Evolutionary conservation across 2,113 vertebrate genomes (phyloP), one percentile per base, ranked within the genome.

Genomic region (Myocastor coypus): DNA sequence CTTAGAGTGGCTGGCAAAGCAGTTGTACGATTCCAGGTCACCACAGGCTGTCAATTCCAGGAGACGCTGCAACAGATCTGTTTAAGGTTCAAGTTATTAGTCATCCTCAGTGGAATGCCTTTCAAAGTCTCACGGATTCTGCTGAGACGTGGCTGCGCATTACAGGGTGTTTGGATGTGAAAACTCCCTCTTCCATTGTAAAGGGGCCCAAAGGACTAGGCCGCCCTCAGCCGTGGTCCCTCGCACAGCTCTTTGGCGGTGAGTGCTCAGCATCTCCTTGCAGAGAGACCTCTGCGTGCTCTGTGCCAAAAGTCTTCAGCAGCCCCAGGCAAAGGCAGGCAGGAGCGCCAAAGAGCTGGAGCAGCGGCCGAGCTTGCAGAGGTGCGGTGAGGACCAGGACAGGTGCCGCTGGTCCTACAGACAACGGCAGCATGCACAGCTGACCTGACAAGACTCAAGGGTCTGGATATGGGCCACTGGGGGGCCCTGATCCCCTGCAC

Each of bases 11-110:
- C 64, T 94, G 97, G 93, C 78, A 96, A 94, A 97, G 97, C 95
- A 89, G 83, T 91, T 92, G 94, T 97, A 97, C 96, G 97, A 96
- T 94, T 97, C 95, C 97, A 85, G 97, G 96, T 97, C 96, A 93
- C 97, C 78, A 71, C 71, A 50, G 98, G 97, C 96, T 92, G 92
- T 96, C 97, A 95, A 92, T 97, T 97, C 98, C 97, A 85, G 90
- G 96, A 87, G 98, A 96, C 3, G 82, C 96, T 59, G 84, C 97
- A 97, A 95, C 91, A 93, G 97, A 94, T 93, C 96, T 95, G 69
- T 84, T 81, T 97, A 95, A 98, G 96, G 97, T 94, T 91, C 97
- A 96, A 94, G 94, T 11, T 80, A 78, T 96, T 96, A 94, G 97
- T n/a, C 95, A 87, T 87, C 96, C 64, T 87, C 40, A 5, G 55